phyloP scores from a whole-genome alignment of 2,888 invertebrate genomes.

The Lacanobia oleracea region DNA sequence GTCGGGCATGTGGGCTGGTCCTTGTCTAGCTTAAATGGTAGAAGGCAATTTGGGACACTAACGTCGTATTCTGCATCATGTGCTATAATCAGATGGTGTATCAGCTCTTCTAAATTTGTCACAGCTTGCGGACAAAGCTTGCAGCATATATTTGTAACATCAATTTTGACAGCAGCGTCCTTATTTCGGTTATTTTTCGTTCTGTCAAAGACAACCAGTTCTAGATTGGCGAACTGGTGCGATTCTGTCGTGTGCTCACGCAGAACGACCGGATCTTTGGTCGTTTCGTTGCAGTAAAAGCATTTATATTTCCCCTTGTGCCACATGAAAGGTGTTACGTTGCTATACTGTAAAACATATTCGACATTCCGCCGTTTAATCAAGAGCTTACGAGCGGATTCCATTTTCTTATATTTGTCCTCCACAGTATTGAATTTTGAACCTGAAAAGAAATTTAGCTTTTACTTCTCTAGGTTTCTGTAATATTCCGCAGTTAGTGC shows the following conservation, averaged over 20 bases:
- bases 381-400: slow-evolving; percentile 80
- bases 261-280: slow-evolving; percentile 79
- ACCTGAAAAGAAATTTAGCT: slow-evolving; percentile 85
- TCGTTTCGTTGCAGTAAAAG: slow-evolving; percentile 84
- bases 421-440: slow-evolving; percentile 80
- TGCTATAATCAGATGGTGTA: slow-evolving; percentile 85
- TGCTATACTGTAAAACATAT: slow-evolving; percentile 85
- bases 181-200: slow-evolving; percentile 85
- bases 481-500: slow-evolving; percentile 9
- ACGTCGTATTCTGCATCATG: slow-evolving; percentile 87
- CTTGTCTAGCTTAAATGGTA: slow-evolving; percentile 85
- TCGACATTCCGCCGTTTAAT: slow-evolving; percentile 85
- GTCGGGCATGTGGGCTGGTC: slow-evolving; percentile 84
- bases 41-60: slow-evolving; percentile 83
- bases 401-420: slow-evolving; percentile 86
- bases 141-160: slow-evolving; percentile 82
- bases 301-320: slow-evolving; percentile 85
- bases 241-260: slow-evolving; percentile 79
- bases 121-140: slow-evolving; percentile 80
- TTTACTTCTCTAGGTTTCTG: slow-evolving; percentile 68
- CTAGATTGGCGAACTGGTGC: slow-evolving; percentile 82
- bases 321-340: slow-evolving; percentile 87
- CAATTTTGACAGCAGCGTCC: slow-evolving; percentile 87
- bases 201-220: slow-evolving; percentile 82
- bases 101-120: slow-evolving; percentile 81